phyloP scores from a whole-genome alignment of 2,888 invertebrate genomes.

The Chaetogeoica ovagalla region DNA sequence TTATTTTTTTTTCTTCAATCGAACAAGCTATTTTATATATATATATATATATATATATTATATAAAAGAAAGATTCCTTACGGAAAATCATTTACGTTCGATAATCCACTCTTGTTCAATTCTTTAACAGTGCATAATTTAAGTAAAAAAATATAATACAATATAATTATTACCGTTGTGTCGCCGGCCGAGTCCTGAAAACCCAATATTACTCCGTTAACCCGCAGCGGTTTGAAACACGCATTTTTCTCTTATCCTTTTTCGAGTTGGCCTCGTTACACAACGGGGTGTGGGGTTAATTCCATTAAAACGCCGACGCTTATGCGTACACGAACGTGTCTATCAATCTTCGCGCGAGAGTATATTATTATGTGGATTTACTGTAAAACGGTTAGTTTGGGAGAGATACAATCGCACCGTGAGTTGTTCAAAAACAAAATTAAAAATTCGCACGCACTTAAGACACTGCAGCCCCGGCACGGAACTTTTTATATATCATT shows the following conservation, averaged over 20 bases:
- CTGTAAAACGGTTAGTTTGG: no score
- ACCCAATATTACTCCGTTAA: slow-evolving; percentile 23
- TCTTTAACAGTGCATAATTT: no score
- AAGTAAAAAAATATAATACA: not conserved
- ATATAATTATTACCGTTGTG: not conserved
- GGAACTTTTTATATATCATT: no score
- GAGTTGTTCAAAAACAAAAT: not conserved
- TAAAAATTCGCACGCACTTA: no score
- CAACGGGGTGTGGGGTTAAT: slow-evolving; percentile 4
- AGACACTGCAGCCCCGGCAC: no score
- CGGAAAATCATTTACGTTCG: no score
- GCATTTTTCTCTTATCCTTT: not conserved
- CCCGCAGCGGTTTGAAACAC: not conserved
- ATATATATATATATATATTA: no score
- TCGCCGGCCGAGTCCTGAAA: slow-evolving; percentile 4
- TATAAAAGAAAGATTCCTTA: no score
- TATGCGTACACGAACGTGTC: not conserved
- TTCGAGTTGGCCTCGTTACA: slow-evolving; percentile 24
- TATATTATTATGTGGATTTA: no score
- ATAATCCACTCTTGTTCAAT: no score
- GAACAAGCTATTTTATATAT: no score
- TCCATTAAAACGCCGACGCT: slow-evolving; percentile 31
- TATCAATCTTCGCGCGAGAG: slow-evolving; percentile 21
- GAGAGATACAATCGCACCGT: not conserved
- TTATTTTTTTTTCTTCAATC: no score